Conservation (phyloP, 2,888 invertebrate genomes). For the Amphipyra berbera region DNA sequence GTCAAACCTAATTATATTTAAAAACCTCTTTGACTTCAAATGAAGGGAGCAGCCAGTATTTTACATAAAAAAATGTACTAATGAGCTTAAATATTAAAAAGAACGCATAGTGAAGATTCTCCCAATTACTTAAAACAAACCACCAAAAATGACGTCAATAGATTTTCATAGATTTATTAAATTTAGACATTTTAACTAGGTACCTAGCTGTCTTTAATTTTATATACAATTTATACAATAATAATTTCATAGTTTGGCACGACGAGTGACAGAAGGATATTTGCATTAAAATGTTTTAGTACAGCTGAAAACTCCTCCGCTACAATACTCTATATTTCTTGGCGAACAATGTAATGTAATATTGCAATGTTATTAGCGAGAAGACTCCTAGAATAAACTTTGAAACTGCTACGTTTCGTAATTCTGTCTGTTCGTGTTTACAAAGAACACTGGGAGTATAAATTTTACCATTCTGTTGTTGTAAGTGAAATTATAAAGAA, state of each 20-base stretch:
- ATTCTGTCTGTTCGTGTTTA: slow-evolving; percentile 22
- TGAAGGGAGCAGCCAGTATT: slow-evolving; percentile 2
- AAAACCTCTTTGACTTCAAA: slow-evolving; percentile 22
- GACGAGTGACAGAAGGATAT: slow-evolving; percentile 38
- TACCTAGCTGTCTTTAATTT: slow-evolving; percentile 60
- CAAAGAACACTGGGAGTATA: slow-evolving; percentile 13
- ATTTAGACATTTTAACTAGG: slow-evolving; percentile 68
- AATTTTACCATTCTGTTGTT: slow-evolving; percentile 4
- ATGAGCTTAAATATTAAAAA: slow-evolving; percentile 30
- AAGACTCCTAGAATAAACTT: slow-evolving; percentile 36
- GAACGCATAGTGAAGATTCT: slow-evolving; percentile 35
- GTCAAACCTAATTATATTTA: slow-evolving; percentile 14
- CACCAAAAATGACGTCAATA: slow-evolving; percentile 50
- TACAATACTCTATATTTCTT: slow-evolving; percentile 34
- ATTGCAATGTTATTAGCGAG: slow-evolving; percentile 34
- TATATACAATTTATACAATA: slow-evolving; percentile 73
- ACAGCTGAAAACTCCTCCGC: slow-evolving; percentile 32
- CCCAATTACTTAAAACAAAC: slow-evolving; percentile 58
- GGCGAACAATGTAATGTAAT: slow-evolving; percentile 12
- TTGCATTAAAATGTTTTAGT: slow-evolving; percentile 38
- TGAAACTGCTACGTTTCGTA: slow-evolving; percentile 29
- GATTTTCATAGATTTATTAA: slow-evolving; percentile 60
- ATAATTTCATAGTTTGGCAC: slow-evolving; percentile 63
- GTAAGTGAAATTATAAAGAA: neutral
- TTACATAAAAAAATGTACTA: slow-evolving; percentile 22